Evolutionary conservation across 2,113 vertebrate genomes (phyloP).

Genomic region (Oryzias celebensis): DNA sequence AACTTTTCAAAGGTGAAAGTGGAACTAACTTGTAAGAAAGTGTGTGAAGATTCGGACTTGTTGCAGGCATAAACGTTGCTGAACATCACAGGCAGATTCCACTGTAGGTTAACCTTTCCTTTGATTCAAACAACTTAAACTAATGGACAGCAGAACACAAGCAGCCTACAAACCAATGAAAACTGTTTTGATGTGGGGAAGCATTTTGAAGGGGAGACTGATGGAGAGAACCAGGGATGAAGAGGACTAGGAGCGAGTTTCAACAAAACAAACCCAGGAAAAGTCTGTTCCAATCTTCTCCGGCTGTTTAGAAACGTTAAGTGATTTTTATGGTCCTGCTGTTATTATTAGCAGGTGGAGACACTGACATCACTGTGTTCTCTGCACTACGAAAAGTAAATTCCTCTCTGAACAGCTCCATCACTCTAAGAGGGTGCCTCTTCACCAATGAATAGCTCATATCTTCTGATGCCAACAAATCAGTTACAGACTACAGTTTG

Average conservation of each 20-base stretch:
- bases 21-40: too few relatives aligned
- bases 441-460: slow-evolving; percentile 43
- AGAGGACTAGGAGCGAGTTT: too few relatives aligned
- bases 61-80: too few relatives aligned
- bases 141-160: too few relatives aligned
- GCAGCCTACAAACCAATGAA: background rate
- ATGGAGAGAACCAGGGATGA: background rate
- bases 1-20: too few relatives aligned
- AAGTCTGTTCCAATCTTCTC: slow-evolving; percentile 22
- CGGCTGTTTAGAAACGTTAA: slow-evolving; percentile 49
- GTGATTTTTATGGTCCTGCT: slow-evolving; percentile 53
- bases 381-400: slow-evolving; percentile 19
- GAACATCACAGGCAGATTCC: too few relatives aligned
- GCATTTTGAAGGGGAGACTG: slow-evolving; percentile 1
- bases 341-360: slow-evolving; percentile 64
- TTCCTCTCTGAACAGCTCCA: slow-evolving; percentile 11
- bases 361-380: slow-evolving; percentile 31
- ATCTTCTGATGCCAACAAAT: slow-evolving; percentile 49
- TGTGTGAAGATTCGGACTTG: too few relatives aligned
- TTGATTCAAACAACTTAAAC: too few relatives aligned
- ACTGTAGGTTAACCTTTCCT: too few relatives aligned
- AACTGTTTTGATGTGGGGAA: slow-evolving; percentile 9
- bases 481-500: slow-evolving; percentile 24
- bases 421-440: slow-evolving; percentile 37
- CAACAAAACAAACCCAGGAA: slow-evolving; percentile 14